Evolutionary conservation across 2,113 vertebrate species (phyloP).

Genomic region (Nipponia nippon): DNA sequence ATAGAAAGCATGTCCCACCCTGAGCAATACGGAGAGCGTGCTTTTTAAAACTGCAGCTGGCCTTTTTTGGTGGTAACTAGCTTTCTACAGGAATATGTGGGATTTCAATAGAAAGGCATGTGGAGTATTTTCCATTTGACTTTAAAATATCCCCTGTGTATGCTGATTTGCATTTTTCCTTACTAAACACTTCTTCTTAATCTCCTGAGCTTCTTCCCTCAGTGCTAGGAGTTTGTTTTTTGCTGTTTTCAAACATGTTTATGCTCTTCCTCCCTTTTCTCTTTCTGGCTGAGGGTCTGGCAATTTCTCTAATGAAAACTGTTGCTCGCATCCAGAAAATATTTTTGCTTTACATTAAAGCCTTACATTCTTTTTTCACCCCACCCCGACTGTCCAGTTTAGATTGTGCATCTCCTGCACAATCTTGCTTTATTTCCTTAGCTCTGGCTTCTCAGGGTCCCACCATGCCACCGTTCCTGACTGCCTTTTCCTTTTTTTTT

Average conservation of each 20-base stretch:
- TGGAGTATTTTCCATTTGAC: slow-evolving; percentile 3
- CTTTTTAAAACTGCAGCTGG: slow-evolving; percentile 30
- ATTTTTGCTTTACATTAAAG: slow-evolving; percentile 7
- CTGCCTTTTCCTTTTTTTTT: not conserved
- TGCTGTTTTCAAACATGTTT: not conserved
- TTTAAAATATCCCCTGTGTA: not conserved
- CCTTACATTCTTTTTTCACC: not conserved
- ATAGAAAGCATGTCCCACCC: slow-evolving; percentile 51
- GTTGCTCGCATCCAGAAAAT: not conserved
- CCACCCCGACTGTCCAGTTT: not conserved
- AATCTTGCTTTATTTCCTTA: not conserved
- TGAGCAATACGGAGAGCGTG: not conserved
- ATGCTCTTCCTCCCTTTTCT: not conserved
- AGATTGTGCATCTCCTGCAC: not conserved
- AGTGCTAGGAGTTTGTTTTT: not conserved
- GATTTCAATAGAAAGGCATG: slow-evolving; percentile 4
- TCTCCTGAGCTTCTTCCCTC: not conserved
- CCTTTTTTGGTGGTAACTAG: not conserved
- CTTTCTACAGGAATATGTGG: slow-evolving; percentile 1
- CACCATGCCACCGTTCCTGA: not conserved
- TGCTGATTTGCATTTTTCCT: not conserved
- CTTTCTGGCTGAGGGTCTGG: not conserved
- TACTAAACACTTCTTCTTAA: not conserved
- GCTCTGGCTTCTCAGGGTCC: not conserved
- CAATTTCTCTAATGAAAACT: slow-evolving; percentile 3